Percentiles rank a stretch among this genome's conserved stretches.
phyloP scores from a whole-genome alignment of 2,797 vertebrate species.

The Anguilla anguilla region DNA sequence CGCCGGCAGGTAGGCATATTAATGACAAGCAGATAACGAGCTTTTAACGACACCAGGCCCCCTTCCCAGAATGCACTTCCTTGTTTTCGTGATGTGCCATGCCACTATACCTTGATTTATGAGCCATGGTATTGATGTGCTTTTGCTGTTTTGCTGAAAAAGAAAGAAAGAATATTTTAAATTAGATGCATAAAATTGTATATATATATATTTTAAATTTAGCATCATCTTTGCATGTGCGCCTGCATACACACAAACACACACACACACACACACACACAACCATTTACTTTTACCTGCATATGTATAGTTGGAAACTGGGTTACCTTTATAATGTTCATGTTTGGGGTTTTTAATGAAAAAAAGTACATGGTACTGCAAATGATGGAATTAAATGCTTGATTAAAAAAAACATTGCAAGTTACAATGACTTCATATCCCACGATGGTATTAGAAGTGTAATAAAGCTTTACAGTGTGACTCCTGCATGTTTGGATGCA shows the following conservation, averaged over 20 bases:
- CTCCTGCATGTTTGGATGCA: neutral
- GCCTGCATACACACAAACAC: neutral
- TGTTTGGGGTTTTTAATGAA: neutral
- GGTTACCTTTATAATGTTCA: neutral
- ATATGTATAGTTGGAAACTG: neutral
- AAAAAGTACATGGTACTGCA: neutral
- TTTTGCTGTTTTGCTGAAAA: neutral
- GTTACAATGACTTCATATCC: neutral
- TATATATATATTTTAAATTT: neutral
- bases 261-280: neutral
- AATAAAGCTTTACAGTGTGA: neutral
- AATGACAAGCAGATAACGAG: conserved; percentile 25
- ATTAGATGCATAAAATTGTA: neutral
- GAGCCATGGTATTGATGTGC: neutral
- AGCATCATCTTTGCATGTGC: neutral
- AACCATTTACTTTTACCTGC: neutral
- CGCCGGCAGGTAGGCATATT: conserved; percentile 29
- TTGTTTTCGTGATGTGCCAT: neutral
- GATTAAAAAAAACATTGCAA: neutral
- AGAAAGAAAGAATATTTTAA: neutral
- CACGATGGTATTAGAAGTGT: neutral
- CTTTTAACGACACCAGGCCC: conserved; percentile 7
- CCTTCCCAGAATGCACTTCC: neutral
- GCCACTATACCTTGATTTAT: neutral
- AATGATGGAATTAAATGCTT: too few species aligned